Conservation (phyloP, 1,140 invertebrate genomes). For the Leptopilina boulardi region DNA sequence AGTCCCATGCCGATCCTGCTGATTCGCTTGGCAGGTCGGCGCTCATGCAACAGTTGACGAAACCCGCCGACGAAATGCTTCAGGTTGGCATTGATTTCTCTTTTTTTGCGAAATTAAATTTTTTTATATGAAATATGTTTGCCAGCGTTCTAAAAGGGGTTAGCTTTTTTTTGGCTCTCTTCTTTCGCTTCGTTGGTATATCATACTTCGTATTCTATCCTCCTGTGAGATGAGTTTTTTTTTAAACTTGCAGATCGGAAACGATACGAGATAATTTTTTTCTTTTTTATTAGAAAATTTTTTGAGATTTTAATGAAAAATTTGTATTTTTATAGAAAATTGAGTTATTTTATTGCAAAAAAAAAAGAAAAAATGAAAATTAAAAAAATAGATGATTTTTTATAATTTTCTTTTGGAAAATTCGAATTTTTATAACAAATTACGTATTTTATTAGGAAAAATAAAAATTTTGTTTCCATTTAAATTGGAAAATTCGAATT, state of each 20-base stretch:
- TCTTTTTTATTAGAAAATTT: background rate
- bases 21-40: slow-evolving; percentile 73
- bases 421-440: no score
- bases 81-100: slow-evolving; percentile 63
- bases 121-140: slow-evolving; percentile 15
- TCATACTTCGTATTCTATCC: slow-evolving; percentile 67
- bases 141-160: slow-evolving; percentile 68
- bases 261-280: slow-evolving; percentile 64
- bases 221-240: slow-evolving; percentile 62
- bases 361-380: no score
- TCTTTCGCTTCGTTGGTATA: slow-evolving; percentile 71
- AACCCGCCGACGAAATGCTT: slow-evolving; percentile 73
- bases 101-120: no score
- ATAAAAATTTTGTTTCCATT: no score
- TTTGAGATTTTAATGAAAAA: background rate
- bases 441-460: no score
- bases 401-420: no score
- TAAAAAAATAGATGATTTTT: no score
- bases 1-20: slow-evolving; percentile 64
- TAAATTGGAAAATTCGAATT: no score
- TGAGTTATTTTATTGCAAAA: no score
- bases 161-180: slow-evolving; percentile 36
- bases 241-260: slow-evolving; percentile 66
- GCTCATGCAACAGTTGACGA: slow-evolving; percentile 73
- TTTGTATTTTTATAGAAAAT: background rate